Evolutionary conservation across 64 coral and sea anemone genomes (phyloP).

Genomic region (Actinia equina): DNA sequence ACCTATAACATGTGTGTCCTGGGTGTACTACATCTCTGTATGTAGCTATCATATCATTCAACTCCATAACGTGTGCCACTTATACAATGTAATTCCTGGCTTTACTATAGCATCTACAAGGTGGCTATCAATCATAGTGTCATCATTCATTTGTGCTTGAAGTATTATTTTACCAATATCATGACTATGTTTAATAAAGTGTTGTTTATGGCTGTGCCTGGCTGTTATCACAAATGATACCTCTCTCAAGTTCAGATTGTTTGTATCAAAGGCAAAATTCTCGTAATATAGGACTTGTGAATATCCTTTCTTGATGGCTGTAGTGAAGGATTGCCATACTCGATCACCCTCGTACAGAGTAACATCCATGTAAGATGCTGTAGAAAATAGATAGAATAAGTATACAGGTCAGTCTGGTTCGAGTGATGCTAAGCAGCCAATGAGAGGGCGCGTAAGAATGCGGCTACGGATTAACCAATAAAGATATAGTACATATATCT

Average conservation of each 20-base stretch:
- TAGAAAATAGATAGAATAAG: not conserved
- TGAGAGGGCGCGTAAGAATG: too few relatives aligned
- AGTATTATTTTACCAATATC: constrained; percentile 1
- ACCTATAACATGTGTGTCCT: too few relatives aligned
- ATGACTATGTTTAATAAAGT: constrained; percentile 6
- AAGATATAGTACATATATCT: too few relatives aligned
- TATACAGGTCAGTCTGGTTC: too few relatives aligned
- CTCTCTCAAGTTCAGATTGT: not conserved
- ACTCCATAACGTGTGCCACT: constrained; percentile 22
- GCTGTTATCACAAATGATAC: not conserved
- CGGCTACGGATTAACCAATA: too few relatives aligned
- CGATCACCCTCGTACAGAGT: not conserved
- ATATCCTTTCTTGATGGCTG: constrained; percentile 21
- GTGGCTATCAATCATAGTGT: constrained; percentile 4
- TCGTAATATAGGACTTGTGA: constrained; percentile 27
- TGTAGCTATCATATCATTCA: too few relatives aligned
- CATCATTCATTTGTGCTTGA: not conserved
- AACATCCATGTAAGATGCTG: constrained; percentile 3
- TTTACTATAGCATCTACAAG: not conserved
- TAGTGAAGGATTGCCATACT: not conserved
- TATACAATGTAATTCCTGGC: constrained; percentile 1
- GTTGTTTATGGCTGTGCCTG: not conserved
- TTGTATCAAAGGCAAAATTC: constrained; percentile 1
- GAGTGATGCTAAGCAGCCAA: too few relatives aligned
- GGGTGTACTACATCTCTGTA: too few relatives aligned